phyloP scores from a whole-genome alignment of 2,113 vertebrate genomes.

The Sinocyclocheilus anophthalmus region DNA sequence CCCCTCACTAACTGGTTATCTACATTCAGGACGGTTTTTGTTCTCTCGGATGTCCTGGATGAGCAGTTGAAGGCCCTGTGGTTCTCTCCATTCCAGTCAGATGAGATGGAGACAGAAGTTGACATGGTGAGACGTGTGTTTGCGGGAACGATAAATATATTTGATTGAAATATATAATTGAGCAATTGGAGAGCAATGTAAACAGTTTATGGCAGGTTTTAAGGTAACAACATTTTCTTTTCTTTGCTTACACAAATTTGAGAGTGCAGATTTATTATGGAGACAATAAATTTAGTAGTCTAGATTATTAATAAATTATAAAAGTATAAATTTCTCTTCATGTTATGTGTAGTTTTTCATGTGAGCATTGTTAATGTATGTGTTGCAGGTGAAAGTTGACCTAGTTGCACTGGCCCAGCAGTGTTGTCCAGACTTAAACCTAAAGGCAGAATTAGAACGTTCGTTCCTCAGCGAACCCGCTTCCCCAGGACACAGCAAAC shows the following conservation, averaged over 20 bases:
- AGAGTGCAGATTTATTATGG: too few relatives aligned
- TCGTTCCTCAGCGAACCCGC: too few relatives aligned
- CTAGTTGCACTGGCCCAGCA: too few relatives aligned
- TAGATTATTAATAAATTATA: too few relatives aligned
- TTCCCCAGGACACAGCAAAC: slow-evolving; percentile 90
- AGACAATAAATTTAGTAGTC: not conserved
- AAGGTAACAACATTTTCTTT: not conserved
- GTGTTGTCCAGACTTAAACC: too few relatives aligned
- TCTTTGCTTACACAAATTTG: too few relatives aligned
- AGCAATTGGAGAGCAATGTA: not conserved
- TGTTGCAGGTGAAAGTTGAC: too few relatives aligned
- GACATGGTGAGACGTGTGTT: slow-evolving; percentile 81
- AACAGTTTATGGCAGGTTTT: not conserved
- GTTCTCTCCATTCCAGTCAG: slow-evolving; percentile 95
- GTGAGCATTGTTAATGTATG: not conserved
- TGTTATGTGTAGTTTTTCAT: not conserved
- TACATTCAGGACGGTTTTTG: slow-evolving; percentile 86
- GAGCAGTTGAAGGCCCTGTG: slow-evolving; percentile 96
- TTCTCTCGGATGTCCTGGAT: slow-evolving; percentile 92
- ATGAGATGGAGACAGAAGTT: slow-evolving; percentile 92
- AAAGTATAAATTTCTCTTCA: not conserved
- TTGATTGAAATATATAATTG: not conserved
- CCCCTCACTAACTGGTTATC: slow-evolving; percentile 2
- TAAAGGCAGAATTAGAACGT: too few relatives aligned
- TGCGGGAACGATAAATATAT: not conserved